Evolutionary conservation across 1,140 invertebrate genomes (phyloP), one percentile per base, ranked within the genome.

Genomic region (Capitella teleta): DNA sequence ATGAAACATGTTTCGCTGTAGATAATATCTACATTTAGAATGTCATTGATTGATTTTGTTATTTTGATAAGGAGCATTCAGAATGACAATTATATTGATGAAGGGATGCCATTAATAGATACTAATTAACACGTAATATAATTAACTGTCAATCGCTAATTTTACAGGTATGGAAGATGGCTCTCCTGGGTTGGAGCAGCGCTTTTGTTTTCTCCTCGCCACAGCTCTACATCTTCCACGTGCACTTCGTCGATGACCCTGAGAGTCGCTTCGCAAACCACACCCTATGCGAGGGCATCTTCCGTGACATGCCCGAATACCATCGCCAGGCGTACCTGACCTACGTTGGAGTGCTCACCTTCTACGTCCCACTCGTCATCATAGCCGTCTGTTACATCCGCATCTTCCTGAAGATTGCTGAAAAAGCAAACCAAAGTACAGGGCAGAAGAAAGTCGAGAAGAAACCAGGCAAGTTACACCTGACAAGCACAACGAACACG

Each of bases 351-450:
- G 37, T 69, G 12, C 38, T 66, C 5, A 59, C 62, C 26, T 68
- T 71, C 54, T 54, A 64, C 19, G 51, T 68, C 23, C 68, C 68
- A 0, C 52, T 68, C 16, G 40, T 64, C 24, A 53, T 68, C 41
- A 56, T 71, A 2, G 46, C 57, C 23, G 46, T 66, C 28, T 66
- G 61, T 46, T 71, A 71, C 51, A 56, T 58, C 1, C 44, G 64
- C 32, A 70, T 71, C 47, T 71, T 68, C 49, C 49, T 63, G 37
- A 70, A 65, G 52, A 66, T 68, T 30, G 54, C 61, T 8, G 41
- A 56, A 24, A 68, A 69, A 45, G 65, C 62, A 8, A 53, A 54
- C 0, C 61, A 66, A 36, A 53, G 53, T 56, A 38, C 41, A 55
- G 52, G 38, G 38, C n/a, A n/a, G n/a, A n/a, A n/a, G n/a, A n/a